Conservation (phyloP, 2,888 invertebrate species). For the Artemia sp. region DNA sequence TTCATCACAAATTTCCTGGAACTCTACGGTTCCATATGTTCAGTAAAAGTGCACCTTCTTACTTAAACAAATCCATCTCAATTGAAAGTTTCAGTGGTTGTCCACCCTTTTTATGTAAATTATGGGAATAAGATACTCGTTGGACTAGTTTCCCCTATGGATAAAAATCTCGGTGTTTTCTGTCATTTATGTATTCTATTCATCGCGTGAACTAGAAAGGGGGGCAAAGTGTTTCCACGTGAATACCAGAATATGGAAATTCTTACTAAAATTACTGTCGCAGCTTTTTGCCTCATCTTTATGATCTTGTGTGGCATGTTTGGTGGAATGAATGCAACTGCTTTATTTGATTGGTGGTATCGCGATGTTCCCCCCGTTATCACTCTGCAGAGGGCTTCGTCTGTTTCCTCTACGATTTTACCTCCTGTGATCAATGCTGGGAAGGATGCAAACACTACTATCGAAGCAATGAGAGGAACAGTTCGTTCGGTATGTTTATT, state of each 20-base stretch:
- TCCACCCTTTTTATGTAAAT: too few relatives aligned
- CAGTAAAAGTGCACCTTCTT: too few relatives aligned
- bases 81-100: too few relatives aligned
- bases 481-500: not conserved
- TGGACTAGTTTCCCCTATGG: too few relatives aligned
- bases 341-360: slow-evolving; percentile 14
- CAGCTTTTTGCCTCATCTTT: not conserved
- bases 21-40: too few relatives aligned
- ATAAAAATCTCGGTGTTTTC: too few relatives aligned
- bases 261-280: not conserved
- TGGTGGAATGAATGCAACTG: not conserved
- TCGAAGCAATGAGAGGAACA: not conserved
- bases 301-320: not conserved
- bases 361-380: not conserved
- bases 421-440: slow-evolving; percentile 3
- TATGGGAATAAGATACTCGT: too few relatives aligned
- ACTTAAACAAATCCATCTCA: too few relatives aligned
- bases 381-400: not conserved
- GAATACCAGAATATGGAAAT: not conserved
- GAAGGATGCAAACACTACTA: not conserved
- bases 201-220: too few relatives aligned
- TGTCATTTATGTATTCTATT: too few relatives aligned
- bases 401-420: not conserved
- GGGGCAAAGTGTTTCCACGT: too few relatives aligned
- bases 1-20: too few relatives aligned